Conservation (phyloP, 2,888 invertebrate genomes). For the Xestia sexstrigata region DNA sequence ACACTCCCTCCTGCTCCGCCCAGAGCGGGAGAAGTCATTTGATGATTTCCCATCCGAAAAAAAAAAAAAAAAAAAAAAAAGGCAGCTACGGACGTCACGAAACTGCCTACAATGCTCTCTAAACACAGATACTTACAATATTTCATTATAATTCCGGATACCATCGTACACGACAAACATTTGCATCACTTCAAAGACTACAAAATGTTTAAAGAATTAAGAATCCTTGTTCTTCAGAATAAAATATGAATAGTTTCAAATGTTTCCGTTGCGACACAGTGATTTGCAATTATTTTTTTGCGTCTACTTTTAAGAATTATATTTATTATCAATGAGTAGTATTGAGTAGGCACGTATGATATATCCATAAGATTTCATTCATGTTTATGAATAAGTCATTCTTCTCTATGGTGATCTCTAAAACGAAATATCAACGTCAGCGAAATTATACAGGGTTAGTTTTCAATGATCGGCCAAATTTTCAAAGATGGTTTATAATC, state of each 20-base stretch:
- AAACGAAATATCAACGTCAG: not conserved
- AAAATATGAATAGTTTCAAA: constrained; percentile 43
- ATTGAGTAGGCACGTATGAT: not conserved
- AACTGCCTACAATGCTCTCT: constrained; percentile 38
- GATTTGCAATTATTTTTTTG: constrained; percentile 11
- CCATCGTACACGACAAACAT: constrained; percentile 27
- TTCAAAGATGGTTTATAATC: too few species aligned
- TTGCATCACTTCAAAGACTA: constrained; percentile 53
- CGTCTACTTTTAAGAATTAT: not conserved
- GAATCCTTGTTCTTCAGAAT: constrained; percentile 5
- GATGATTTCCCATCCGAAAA: too few species aligned
- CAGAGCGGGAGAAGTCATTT: too few species aligned
- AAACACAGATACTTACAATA: constrained; percentile 42
- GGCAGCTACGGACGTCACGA: constrained; percentile 48
- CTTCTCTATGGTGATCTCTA: not conserved
- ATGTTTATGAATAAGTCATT: constrained; percentile 1
- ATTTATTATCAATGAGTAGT: constrained; percentile 8
- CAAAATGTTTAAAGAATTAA: constrained; percentile 38
- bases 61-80: too few species aligned
- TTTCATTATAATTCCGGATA: constrained; percentile 48
- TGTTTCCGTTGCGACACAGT: constrained; percentile 12
- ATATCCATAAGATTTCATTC: constrained; percentile 12
- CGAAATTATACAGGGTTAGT: too few species aligned
- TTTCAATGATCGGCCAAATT: too few species aligned
- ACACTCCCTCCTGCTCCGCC: too few species aligned